Evolutionary conservation across 2,888 invertebrate genomes (phyloP).

Genomic region (Himalopsyche japonica): DNA sequence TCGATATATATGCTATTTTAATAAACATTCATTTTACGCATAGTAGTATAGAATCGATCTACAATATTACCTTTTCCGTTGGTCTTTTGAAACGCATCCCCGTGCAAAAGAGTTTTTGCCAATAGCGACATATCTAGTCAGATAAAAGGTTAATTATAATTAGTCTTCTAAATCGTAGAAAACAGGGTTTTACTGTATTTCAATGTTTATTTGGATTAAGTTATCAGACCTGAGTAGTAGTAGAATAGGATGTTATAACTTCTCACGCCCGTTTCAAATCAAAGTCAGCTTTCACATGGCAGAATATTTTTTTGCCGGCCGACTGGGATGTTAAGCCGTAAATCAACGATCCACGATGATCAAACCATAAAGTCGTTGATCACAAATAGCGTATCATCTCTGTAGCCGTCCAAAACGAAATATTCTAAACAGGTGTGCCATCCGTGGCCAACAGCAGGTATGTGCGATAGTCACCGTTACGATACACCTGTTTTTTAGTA

Average conservation of each 20-base stretch:
- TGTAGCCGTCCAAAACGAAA: background rate
- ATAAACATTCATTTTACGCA: no score
- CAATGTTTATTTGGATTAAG: background rate
- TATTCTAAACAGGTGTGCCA: background rate
- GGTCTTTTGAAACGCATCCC: no score
- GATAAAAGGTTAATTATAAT: no score
- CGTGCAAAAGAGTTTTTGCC: no score
- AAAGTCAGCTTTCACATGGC: background rate
- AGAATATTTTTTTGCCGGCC: background rate
- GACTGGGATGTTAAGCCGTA: background rate
- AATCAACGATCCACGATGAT: background rate
- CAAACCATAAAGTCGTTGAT: background rate
- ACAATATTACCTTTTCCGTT: no score
- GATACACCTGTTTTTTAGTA: background rate
- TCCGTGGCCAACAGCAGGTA: background rate
- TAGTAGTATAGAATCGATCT: no score
- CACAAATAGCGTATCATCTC: background rate
- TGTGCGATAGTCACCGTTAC: background rate
- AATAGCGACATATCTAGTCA: no score
- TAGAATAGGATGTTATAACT: background rate
- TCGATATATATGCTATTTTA: no score
- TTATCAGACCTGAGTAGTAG: background rate
- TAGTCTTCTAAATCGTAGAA: no score
- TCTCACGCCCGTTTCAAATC: background rate
- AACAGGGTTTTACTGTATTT: background rate